Base-by-base conservation (phyloP, 2,113 vertebrate species). In the Barnardius zonarius region DNA sequence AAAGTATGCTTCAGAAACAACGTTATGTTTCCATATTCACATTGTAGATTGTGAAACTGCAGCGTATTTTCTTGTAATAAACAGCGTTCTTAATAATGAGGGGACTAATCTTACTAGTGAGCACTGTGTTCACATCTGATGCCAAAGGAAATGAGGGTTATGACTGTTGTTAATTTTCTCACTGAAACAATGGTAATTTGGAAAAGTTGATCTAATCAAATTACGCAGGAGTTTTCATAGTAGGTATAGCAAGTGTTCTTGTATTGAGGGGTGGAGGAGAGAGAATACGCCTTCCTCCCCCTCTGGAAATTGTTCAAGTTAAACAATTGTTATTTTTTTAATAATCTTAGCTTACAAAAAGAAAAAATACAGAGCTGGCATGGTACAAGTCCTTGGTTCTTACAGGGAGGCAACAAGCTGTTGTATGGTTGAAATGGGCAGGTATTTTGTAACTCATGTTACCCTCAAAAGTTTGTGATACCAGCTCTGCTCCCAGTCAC, bases 161-260 rank as follows among this genome's bases (percentile, higher is more conserved):
- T 77, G 59, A 54, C 72, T 83, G 51, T 24, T 83, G 86, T 39
- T 91, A 52, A 85, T 91, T 86, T 86, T 90, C 54, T 85, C 83
- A 39, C 55, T 81, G 83, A 76, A 95, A 92, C 86, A 92, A 16
- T 89, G 69, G 80, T 49, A 61, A 39, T 83, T 94, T 88, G 88
- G 86, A 78, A 92, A 86, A 82, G n/a, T 43, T 74, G 51, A 35
- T 68, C 43, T 83, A 86, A 88, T 83, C 55, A 68, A 86, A 73
- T 61, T 27, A 4, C 10, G 16, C 62, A 66, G 80, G 25, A 51
- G 39, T 75, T 92, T 92, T 96, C 31, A 2, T 33, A 81, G 69
- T 44, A 79, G 62, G 27, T 61, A 66, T 72, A 55, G 43, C 54
- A 54, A 1, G 27, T 28, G 14, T 44, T n/a, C 13, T 86, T 74